Percentiles rank a stretch among this genome's conserved stretches.
These are phyloP conservation scores for Peromyscus melanophrys DNA, from an alignment of 2,797 vertebrate species.

Conservation along the genomic window DNA sequence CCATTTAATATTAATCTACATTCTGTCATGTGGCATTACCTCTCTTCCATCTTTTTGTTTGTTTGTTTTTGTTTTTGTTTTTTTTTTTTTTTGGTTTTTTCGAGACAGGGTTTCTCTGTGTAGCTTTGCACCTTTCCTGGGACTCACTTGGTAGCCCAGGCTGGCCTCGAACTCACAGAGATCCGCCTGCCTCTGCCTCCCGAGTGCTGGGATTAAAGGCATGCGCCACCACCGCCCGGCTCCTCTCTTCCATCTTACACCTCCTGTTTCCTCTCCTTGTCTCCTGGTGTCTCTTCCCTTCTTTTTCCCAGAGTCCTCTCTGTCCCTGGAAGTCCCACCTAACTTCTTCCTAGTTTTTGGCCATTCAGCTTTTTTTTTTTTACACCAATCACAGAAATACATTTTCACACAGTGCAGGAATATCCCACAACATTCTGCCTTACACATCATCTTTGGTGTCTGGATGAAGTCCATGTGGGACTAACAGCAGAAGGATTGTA, in stretches of 20 bases:
- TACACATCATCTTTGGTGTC: constrained; percentile 82
- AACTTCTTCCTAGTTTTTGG: not conserved
- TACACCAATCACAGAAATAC: not conserved
- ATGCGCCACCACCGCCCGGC: too few species aligned
- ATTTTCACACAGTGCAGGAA: not conserved
- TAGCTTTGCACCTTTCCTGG: too few species aligned
- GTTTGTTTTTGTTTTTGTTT: too few species aligned
- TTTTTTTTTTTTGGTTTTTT: too few species aligned
- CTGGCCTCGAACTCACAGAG: too few species aligned
- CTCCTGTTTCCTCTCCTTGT: not conserved
- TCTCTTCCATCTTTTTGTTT: too few species aligned
- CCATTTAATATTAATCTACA: not conserved
- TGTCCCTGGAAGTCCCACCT: not conserved
- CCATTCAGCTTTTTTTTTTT: not conserved
- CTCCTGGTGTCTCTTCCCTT: constrained; percentile 14
- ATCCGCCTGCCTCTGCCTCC: too few species aligned
- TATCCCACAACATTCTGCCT: not conserved
- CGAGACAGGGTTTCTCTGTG: too few species aligned
- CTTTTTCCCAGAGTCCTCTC: not conserved
- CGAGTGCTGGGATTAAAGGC: too few species aligned
- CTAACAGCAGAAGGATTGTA: constrained; percentile 79
- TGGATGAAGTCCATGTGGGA: constrained; percentile 85
- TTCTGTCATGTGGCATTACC: not conserved
- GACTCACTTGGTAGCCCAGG: too few species aligned
- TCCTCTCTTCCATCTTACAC: not conserved